A percentile compares a stretch with the other conserved stretches of the same genome.
Evolutionary conservation across 2,888 invertebrate genomes (phyloP).

Genomic region (Carterocephalus palaemon): DNA sequence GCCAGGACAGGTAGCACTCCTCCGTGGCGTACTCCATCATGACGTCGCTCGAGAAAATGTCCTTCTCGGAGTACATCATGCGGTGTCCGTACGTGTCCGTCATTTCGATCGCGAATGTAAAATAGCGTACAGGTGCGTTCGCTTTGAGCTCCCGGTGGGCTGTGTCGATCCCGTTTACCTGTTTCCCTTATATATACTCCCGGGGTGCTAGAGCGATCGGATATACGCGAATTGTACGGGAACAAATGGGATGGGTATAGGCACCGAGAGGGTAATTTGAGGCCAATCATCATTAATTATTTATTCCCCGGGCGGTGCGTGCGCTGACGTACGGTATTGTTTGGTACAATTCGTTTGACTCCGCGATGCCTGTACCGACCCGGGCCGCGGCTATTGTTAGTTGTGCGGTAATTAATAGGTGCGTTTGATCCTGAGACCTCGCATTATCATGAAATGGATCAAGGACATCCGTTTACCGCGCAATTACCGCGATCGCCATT

Average conservation of each 20-base stretch:
- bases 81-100: slow-evolving; percentile 75
- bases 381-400: slow-evolving; percentile 31
- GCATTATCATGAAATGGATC: too few relatives aligned
- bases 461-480: too few relatives aligned
- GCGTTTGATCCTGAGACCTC: background rate
- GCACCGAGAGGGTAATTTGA: slow-evolving; percentile 72
- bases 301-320: slow-evolving; percentile 63
- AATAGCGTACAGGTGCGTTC: slow-evolving; percentile 51
- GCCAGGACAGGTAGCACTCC: slow-evolving; percentile 69
- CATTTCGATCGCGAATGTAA: slow-evolving; percentile 46
- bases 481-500: too few relatives aligned
- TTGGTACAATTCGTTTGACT: slow-evolving; percentile 44
- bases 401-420: slow-evolving; percentile 27
- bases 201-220: slow-evolving; percentile 54
- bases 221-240: slow-evolving; percentile 37
- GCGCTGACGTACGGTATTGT: slow-evolving; percentile 56
- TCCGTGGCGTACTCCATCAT: slow-evolving; percentile 70
- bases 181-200: slow-evolving; percentile 70
- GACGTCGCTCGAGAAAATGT: slow-evolving; percentile 66
- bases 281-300: slow-evolving; percentile 79
- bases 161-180: slow-evolving; percentile 63
- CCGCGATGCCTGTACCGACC: slow-evolving; percentile 32
- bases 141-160: slow-evolving; percentile 59
- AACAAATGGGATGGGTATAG: slow-evolving; percentile 48
- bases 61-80: slow-evolving; percentile 64